These are phyloP conservation scores for Bombycilla garrulus DNA, from an alignment of 2,113 vertebrate species.

Conservation along the genomic window DNA sequence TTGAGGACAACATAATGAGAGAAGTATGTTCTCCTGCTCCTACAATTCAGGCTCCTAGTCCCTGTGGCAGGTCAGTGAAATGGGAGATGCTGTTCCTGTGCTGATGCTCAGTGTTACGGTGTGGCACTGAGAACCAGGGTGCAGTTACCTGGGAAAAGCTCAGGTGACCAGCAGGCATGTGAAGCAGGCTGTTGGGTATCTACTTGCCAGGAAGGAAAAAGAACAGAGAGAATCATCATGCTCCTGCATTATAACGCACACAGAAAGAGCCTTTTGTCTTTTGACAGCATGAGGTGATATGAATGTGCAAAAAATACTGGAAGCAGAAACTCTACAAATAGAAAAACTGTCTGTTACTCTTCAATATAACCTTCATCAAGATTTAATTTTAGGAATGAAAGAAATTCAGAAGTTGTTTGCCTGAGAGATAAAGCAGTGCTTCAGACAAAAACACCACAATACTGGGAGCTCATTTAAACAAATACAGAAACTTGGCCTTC, in stretches of 20 bases:
- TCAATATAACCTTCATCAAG: not conserved
- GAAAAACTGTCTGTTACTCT: not conserved
- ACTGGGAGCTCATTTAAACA: not conserved
- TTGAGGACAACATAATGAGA: not conserved
- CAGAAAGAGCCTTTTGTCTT: not conserved
- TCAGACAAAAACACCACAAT: not conserved
- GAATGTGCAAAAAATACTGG: not conserved
- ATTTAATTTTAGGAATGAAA: not conserved
- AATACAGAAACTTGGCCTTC: not conserved
- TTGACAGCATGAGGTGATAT: not conserved
- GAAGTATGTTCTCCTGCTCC: not conserved
- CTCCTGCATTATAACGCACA: not conserved
- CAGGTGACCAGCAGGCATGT: not conserved
- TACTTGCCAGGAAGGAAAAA: not conserved
- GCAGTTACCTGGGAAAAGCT: not conserved
- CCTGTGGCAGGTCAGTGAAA: not conserved
- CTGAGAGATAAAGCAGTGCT: not conserved
- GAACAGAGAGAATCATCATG: not conserved
- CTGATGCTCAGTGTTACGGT: fast-evolving
- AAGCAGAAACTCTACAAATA: not conserved
- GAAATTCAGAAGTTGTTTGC: not conserved
- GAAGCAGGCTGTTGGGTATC: not conserved
- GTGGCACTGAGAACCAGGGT: not conserved
- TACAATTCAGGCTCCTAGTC: not conserved
- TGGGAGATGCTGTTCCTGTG: not conserved